Base-by-base conservation (phyloP, 2,113 vertebrate genomes). In the Caloenas nicobarica region DNA sequence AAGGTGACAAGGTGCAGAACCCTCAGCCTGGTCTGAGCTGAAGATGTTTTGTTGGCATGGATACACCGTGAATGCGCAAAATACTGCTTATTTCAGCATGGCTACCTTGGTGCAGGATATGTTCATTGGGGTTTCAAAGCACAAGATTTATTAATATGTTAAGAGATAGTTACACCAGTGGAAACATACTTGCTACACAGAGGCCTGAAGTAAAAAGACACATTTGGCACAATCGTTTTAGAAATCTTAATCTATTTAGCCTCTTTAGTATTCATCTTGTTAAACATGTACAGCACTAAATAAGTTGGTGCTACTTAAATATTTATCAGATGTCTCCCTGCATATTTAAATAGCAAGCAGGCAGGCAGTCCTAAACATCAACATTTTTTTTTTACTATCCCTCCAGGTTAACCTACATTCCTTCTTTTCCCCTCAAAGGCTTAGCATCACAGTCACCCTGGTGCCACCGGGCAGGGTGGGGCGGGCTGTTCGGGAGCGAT, bases 261-360 rank as follows among this genome's bases (percentile, higher is more conserved):
- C 73, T 94, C 91, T 93, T 95, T 93, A 96, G 93, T 77, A 96
- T 92, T 91, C 94, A 62, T 86, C 95, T 95, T 95, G 92, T 97
- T 96, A 96, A 96, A 92, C 95, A 92, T 77, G 88, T 91, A 92
- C 91, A 92, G 73, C 62, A 76, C 86, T 95, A 96, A 91, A 96
- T 95, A 91, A 95, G 94, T 94, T 77, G 91, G 66, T 91, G 70
- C 73, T 84, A 44, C 78, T 96, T 88, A 95, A 97, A 96, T 96
- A 97, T 97, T 97, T 95, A 96, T 95, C 91, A 91, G 93, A 65
- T 38, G n/a, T 95, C 78, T 95, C 83, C 36, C 66, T 92, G 81
- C 33, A 53, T 88, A 79, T 78, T 94, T 94, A 94, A 95, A 91
- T 3, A 88, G 65, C 73, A 95, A 92, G 70, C 69, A 87, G 57